Evolutionary conservation across 1,140 invertebrate genomes (phyloP).

Genomic region (Dryas iulia): DNA sequence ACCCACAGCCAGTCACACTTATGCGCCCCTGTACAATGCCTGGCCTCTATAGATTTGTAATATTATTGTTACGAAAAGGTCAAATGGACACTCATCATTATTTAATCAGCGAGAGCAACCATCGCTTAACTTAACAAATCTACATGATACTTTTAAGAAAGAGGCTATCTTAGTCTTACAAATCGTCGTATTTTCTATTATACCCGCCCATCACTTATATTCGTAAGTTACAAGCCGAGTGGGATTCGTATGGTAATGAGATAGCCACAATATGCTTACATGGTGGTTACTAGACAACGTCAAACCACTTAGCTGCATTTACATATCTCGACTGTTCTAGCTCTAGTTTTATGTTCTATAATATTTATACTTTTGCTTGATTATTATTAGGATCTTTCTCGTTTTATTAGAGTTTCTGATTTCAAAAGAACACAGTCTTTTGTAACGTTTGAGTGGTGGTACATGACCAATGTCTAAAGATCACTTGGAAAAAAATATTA

Average conservation of each 20-base stretch:
- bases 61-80: not conserved
- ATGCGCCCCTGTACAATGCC: too few relatives aligned
- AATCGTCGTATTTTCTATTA: not conserved
- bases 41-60: not conserved
- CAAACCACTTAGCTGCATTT: not conserved
- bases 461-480: too few relatives aligned
- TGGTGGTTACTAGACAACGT: not conserved
- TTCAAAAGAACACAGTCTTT: too few relatives aligned
- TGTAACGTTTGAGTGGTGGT: too few relatives aligned
- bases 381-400: not conserved
- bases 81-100: not conserved
- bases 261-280: not conserved
- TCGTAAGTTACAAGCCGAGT: not conserved
- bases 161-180: not conserved
- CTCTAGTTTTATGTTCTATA: not conserved
- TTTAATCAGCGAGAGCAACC: not conserved
- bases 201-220: not conserved
- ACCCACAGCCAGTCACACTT: too few relatives aligned
- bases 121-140: not conserved
- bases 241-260: not conserved
- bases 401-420: too few relatives aligned
- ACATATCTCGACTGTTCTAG: not conserved
- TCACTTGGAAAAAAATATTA: too few relatives aligned
- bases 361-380: not conserved
- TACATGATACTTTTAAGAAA: not conserved